These are phyloP conservation scores for Sebastes elongatus DNA, from an alignment of 2,797 vertebrate genomes.

Conservation along the genomic window DNA sequence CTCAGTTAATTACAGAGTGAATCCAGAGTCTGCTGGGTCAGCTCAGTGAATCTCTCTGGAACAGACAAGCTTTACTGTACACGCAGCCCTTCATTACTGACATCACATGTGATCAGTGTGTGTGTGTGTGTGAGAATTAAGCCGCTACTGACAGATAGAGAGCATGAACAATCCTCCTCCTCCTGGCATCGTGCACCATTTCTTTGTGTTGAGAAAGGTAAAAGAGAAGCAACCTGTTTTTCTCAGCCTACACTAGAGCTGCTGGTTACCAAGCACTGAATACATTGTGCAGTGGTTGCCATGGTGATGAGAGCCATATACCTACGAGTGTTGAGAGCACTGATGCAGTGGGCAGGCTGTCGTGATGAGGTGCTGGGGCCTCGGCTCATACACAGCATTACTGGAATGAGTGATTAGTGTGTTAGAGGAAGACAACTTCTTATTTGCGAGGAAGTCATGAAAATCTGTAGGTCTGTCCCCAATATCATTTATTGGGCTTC, in stretches of 20 bases:
- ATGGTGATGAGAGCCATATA: constrained; percentile 81
- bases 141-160: constrained; percentile 21
- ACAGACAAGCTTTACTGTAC: not conserved
- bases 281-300: constrained; percentile 80
- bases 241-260: constrained; percentile 71
- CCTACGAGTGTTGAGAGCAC: constrained; percentile 76
- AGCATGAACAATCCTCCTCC: constrained; percentile 40
- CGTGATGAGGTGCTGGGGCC: constrained; percentile 70
- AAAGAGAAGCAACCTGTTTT: constrained; percentile 68
- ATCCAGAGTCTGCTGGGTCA: not conserved
- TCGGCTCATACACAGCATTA: constrained; percentile 49
- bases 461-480: too few relatives aligned
- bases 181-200: constrained; percentile 43
- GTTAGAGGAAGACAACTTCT: not conserved
- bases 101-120: constrained; percentile 25
- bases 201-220: constrained; percentile 36
- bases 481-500: too few relatives aligned
- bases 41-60: not conserved
- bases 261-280: constrained; percentile 73
- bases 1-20: not conserved
- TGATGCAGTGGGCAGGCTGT: constrained; percentile 82
- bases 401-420: not conserved
- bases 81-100: constrained; percentile 32
- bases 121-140: constrained; percentile 40
- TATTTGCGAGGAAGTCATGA: not conserved